phyloP scores from a whole-genome alignment of 2,113 vertebrate species.

The Zootoca vivipara region DNA sequence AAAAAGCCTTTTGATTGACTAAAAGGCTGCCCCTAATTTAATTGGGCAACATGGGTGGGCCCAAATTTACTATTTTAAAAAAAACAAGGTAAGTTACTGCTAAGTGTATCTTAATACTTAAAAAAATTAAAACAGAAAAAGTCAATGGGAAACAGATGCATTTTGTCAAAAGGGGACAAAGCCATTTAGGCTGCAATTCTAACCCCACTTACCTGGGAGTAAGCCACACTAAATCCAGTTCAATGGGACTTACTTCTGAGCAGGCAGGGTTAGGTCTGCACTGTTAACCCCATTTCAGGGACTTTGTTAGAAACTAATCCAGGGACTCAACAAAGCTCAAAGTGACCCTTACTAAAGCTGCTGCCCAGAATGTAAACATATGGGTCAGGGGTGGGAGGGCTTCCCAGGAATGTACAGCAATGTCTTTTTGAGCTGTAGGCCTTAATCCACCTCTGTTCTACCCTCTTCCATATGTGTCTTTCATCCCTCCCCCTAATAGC shows the following conservation, averaged over 20 bases:
- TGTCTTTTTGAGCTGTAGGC: not conserved
- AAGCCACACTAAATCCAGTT: too few relatives aligned
- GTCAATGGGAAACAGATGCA: not conserved
- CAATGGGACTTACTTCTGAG: too few relatives aligned
- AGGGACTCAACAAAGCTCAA: not conserved
- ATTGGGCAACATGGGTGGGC: not conserved
- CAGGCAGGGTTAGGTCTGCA: too few relatives aligned
- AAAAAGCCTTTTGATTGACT: not conserved
- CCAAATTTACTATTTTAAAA: not conserved
- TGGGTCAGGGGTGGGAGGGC: not conserved
- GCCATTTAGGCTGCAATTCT: not conserved
- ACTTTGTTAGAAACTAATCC: not conserved
- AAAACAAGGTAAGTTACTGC: not conserved
- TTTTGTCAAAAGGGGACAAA: not conserved
- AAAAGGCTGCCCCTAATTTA: not conserved
- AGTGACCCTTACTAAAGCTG: constrained; percentile 30
- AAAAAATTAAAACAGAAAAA: not conserved
- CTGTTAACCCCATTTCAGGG: not conserved
- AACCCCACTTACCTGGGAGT: too few relatives aligned
- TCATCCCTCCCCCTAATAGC: not conserved
- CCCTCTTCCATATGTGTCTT: not conserved
- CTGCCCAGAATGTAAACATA: not conserved
- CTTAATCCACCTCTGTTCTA: not conserved
- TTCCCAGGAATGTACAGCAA: not conserved
- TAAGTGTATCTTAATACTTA: not conserved